A percentile compares a stretch with the other conserved stretches of the same genome.
Evolutionary conservation across 2,113 vertebrate species (phyloP).

Genomic region (Psilopsiagon aymara): DNA sequence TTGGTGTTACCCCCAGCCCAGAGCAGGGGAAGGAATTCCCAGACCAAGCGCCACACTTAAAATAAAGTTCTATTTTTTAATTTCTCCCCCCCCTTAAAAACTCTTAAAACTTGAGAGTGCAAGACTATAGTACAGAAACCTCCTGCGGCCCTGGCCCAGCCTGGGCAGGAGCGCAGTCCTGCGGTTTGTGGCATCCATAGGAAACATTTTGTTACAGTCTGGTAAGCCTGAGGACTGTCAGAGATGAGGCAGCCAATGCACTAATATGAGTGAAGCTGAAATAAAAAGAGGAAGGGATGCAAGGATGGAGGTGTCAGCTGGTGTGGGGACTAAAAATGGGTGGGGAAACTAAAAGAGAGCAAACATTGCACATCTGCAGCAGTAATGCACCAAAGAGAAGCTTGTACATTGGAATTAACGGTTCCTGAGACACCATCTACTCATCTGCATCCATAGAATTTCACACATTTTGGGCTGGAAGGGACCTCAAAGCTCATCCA

Average conservation of each 20-base stretch:
- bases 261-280: not conserved
- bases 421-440: not conserved
- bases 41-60: slow-evolving; percentile 32
- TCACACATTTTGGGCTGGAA: too few relatives aligned
- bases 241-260: not conserved
- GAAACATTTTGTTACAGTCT: not conserved
- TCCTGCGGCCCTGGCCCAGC: not conserved
- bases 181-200: slow-evolving; percentile 20
- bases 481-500: too few relatives aligned
- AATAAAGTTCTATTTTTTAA: slow-evolving; percentile 51
- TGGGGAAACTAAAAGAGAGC: not conserved
- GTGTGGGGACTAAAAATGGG: not conserved
- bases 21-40: not conserved
- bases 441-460: not conserved
- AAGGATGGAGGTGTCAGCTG: not conserved
- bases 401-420: not conserved
- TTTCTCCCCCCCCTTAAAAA: slow-evolving; percentile 32
- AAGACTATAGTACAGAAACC: slow-evolving; percentile 32
- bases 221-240: slow-evolving; percentile 7
- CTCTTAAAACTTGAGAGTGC: slow-evolving; percentile 31
- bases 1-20: not conserved
- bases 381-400: not conserved
- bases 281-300: not conserved
- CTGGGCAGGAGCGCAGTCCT: not conserved
- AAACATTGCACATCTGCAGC: not conserved